These are phyloP conservation scores for Platysteira castanea DNA, from an alignment of 2,113 vertebrate species.

Conservation along the genomic window DNA sequence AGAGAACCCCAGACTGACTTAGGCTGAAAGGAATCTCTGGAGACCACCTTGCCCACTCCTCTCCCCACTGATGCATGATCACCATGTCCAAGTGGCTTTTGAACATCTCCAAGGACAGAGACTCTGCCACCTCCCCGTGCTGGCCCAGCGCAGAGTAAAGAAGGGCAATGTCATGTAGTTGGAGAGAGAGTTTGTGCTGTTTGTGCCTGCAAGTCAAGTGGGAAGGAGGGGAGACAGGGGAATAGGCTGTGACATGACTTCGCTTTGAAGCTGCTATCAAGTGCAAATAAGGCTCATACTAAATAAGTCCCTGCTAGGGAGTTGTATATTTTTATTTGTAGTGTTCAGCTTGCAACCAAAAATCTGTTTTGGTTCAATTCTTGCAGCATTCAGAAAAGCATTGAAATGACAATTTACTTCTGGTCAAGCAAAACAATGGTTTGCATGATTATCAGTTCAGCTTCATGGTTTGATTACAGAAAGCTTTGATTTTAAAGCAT, in stretches of 20 bases:
- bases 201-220: neutral
- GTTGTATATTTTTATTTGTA: constrained; percentile 10
- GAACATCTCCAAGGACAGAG: neutral
- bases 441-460: neutral
- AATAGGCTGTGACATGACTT: neutral
- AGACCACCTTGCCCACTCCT: neutral
- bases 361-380: constrained; percentile 9
- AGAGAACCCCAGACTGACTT: neutral
- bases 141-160: neutral
- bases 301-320: neutral
- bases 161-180: neutral
- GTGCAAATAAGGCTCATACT: neutral
- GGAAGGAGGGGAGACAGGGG: neutral
- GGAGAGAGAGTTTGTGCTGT: neutral
- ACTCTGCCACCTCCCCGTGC: neutral
- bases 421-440: neutral
- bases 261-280: constrained; percentile 28
- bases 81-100: neutral
- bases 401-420: constrained; percentile 12
- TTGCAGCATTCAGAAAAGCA: neutral
- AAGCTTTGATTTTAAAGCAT: neutral
- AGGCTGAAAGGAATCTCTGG: neutral
- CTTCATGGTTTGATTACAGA: neutral
- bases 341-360: neutral
- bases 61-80: rapidly evolving